Percentiles rank a stretch among this genome's conserved stretches.
Conservation (phyloP, 2,888 invertebrate species). For the Hypolimnas misippus region DNA sequence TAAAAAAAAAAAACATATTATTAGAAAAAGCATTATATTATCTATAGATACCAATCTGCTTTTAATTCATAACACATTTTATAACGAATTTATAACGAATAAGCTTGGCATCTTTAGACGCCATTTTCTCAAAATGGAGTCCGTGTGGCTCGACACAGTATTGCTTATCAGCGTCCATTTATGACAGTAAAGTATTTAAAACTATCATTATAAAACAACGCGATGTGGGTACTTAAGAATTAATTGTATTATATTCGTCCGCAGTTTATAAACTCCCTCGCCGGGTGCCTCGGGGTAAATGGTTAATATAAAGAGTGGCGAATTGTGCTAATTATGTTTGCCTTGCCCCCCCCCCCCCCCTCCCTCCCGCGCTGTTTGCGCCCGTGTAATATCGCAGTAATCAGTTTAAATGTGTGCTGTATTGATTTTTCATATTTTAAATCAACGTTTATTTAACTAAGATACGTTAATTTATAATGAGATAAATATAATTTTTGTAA, state of each 20-base stretch:
- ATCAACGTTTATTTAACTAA: neutral
- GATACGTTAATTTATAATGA: conserved; percentile 1
- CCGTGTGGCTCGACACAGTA: no score
- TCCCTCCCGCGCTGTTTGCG: conserved; percentile 33
- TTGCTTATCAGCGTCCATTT: no score
- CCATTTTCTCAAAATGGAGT: no score
- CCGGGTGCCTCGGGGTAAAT: conserved; percentile 39
- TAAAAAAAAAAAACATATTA: no score
- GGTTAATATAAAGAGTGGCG: conserved; percentile 49
- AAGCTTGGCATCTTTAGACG: no score
- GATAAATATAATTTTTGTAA: neutral
- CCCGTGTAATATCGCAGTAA: conserved; percentile 40
- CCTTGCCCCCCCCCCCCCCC: conserved; percentile 28
- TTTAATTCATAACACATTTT: no score
- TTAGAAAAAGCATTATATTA: no score
- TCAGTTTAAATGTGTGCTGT: conserved; percentile 36
- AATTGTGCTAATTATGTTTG: conserved; percentile 52
- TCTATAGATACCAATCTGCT: no score
- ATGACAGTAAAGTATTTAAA: neutral
- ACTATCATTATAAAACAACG: conserved; percentile 5
- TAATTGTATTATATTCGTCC: conserved; percentile 32
- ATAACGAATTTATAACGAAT: no score
- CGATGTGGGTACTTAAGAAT: conserved; percentile 17
- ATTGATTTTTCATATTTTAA: conserved; percentile 31
- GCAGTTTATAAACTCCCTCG: conserved; percentile 37